phyloP scores from a whole-genome alignment of 2,888 invertebrate genomes.

The Yponomeuta sedellus region DNA sequence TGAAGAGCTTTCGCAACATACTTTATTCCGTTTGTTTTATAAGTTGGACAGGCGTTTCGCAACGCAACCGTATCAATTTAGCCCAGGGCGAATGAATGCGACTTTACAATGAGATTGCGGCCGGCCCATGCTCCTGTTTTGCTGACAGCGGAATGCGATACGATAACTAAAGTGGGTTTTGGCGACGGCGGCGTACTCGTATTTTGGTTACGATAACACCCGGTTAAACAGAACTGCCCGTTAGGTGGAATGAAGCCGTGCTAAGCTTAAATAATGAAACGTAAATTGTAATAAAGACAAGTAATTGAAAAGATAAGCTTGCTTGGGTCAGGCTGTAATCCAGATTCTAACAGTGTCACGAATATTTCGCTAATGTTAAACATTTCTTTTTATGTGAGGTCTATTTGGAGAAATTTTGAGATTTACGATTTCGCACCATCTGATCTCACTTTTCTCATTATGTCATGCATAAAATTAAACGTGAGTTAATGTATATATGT shows the following conservation, averaged over 20 bases:
- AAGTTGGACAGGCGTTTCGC: conserved; percentile 65
- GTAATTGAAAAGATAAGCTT: conserved; percentile 23
- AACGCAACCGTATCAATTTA: conserved; percentile 66
- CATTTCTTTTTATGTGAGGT: conserved; percentile 16
- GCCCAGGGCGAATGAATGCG: conserved; percentile 46
- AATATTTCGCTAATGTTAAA: conserved; percentile 23
- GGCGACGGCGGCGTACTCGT: conserved; percentile 44
- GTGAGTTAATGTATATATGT: too few relatives aligned
- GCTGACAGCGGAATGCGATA: conserved; percentile 65
- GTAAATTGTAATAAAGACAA: conserved; percentile 26
- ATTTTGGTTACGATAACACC: conserved; percentile 52
- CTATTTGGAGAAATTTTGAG: background rate
- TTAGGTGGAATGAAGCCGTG: conserved; percentile 31
- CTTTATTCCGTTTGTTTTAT: conserved; percentile 55
- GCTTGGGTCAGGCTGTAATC: conserved; percentile 33
- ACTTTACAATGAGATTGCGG: conserved; percentile 59
- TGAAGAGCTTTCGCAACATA: conserved; percentile 24
- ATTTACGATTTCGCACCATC: background rate
- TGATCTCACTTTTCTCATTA: background rate
- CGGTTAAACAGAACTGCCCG: conserved; percentile 40
- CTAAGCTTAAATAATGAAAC: conserved; percentile 29
- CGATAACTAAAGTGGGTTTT: conserved; percentile 66
- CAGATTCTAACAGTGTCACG: conserved; percentile 31
- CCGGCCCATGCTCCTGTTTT: conserved; percentile 57
- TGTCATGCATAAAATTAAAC: conserved; percentile 7